Evolutionary conservation across 2,113 vertebrate genomes (phyloP).

Genomic region (Plecturocebus donacophilus): DNA sequence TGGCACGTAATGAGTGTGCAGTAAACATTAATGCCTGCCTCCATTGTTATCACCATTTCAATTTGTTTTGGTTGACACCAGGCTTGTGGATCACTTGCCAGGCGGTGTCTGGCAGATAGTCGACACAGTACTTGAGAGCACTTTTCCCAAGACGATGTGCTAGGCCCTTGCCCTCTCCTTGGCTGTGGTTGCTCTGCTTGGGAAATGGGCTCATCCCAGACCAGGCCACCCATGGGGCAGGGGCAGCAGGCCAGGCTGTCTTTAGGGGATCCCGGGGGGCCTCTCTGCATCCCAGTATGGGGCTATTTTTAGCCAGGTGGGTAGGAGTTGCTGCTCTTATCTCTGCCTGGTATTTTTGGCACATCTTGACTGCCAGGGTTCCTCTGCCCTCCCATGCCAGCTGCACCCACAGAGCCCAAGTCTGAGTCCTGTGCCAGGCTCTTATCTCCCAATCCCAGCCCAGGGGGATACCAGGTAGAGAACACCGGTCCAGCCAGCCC

Average conservation of each 20-base stretch:
- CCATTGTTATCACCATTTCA: fast-evolving
- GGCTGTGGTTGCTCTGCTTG: background rate
- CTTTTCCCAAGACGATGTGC: background rate
- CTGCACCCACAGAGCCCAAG: background rate
- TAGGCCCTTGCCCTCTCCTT: background rate
- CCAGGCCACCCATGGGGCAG: background rate
- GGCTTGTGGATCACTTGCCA: background rate
- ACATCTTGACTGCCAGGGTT: background rate
- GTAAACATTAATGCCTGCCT: fast-evolving
- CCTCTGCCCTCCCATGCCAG: background rate
- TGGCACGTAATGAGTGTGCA: background rate
- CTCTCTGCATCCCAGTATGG: background rate
- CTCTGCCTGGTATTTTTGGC: slow-evolving; percentile 62
- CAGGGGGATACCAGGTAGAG: background rate
- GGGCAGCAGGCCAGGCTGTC: background rate
- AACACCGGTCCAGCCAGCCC: background rate
- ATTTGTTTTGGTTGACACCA: background rate
- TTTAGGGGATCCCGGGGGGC: background rate
- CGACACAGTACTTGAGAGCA: fast-evolving
- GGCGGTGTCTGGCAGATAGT: background rate
- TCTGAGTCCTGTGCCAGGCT: background rate
- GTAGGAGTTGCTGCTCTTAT: slow-evolving; percentile 44
- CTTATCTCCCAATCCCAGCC: background rate
- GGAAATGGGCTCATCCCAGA: background rate
- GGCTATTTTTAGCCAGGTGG: slow-evolving; percentile 59